These are phyloP conservation scores for Chamaetylas fuelleborni DNA, from an alignment of 2,113 vertebrate species.

Conservation along the genomic window DNA sequence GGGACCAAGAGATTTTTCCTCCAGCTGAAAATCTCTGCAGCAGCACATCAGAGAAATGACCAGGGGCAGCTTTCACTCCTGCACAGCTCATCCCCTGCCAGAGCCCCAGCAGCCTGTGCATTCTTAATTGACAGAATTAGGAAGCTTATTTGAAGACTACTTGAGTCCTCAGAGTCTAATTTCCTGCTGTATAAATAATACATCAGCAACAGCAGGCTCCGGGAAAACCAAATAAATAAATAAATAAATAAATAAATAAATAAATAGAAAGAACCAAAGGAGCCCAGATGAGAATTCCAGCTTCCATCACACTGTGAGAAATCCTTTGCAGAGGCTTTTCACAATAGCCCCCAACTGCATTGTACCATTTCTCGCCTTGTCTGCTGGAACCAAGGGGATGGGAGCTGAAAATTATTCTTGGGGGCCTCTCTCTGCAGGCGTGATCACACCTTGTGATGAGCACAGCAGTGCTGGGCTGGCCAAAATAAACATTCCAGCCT, in stretches of 20 bases:
- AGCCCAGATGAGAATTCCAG: neutral
- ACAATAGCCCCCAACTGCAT: neutral
- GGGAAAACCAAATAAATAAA: conserved; percentile 1
- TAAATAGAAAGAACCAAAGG: neutral
- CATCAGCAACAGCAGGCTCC: conserved; percentile 47
- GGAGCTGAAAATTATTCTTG: conserved; percentile 26
- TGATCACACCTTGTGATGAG: conserved; percentile 56
- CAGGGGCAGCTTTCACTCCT: conserved; percentile 6
- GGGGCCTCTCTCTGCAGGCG: neutral
- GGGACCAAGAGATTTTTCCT: neutral
- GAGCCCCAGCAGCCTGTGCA: conserved; percentile 30
- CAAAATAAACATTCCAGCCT: neutral
- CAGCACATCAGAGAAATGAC: conserved; percentile 28
- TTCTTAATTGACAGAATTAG: conserved; percentile 66
- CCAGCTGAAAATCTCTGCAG: neutral
- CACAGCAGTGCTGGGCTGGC: neutral
- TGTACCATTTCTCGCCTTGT: conserved; percentile 42
- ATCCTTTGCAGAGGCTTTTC: conserved; percentile 32
- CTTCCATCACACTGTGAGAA: conserved; percentile 26
- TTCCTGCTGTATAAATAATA: conserved; percentile 69
- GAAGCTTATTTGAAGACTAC: conserved; percentile 62
- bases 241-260: neutral
- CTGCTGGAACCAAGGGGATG: neutral
- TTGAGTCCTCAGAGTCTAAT: conserved; percentile 66
- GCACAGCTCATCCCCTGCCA: neutral